Percentiles rank a stretch among this genome's conserved stretches.
Conservation (phyloP, 2,888 invertebrate species). For the Coelinius sp. region DNA sequence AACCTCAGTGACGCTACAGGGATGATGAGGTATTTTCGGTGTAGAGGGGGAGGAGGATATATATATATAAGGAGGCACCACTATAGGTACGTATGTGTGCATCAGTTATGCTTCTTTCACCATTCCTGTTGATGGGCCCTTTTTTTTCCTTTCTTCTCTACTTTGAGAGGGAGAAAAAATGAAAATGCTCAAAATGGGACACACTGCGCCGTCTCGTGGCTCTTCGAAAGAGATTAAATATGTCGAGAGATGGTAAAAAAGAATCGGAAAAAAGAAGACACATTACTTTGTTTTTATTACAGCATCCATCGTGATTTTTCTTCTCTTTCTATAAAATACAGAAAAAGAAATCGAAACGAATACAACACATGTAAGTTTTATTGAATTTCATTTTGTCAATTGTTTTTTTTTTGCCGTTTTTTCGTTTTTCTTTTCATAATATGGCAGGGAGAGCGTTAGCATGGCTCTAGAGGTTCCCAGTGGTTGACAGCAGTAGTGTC, state of each 20-base stretch:
- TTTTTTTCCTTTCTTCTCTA: constrained; percentile 2
- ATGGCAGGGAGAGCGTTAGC: neutral
- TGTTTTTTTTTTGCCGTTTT: neutral
- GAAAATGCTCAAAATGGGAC: constrained; percentile 12
- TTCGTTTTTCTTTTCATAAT: neutral
- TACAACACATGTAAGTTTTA: neutral
- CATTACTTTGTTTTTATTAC: too few species aligned
- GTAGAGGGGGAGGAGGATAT: neutral
- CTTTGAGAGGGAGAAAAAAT: neutral
- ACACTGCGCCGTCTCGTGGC: constrained; percentile 18
- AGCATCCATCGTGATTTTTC: neutral
- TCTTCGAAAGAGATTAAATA: neutral
- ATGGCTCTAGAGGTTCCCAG: constrained; percentile 1
- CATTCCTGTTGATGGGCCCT: neutral
- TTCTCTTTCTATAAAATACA: neutral
- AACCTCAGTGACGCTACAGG: constrained; percentile 27
- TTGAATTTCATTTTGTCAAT: neutral
- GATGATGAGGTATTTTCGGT: constrained; percentile 10
- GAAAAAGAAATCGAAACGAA: too few species aligned
- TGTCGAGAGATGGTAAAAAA: neutral
- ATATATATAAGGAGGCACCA: constrained; percentile 60
- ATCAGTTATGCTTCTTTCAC: constrained; percentile 14
- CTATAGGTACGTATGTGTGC: constrained; percentile 63
- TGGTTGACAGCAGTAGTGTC: constrained; percentile 76
- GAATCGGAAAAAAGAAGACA: neutral